A percentile compares a stretch with the other conserved stretches of the same genome.
phyloP scores from a whole-genome alignment of 2,888 invertebrate species.

The Archips crataeganus region DNA sequence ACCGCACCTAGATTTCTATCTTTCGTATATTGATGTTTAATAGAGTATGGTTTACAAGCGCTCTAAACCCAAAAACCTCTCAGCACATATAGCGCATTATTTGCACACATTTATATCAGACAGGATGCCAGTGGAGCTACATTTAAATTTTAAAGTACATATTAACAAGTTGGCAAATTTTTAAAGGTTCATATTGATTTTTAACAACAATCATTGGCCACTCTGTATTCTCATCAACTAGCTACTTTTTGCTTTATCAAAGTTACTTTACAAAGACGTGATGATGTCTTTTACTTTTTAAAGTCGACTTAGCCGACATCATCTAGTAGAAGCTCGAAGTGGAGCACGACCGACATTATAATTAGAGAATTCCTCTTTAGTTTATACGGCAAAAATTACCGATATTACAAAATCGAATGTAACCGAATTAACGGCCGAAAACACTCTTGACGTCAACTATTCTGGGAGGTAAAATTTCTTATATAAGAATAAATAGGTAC shows the following conservation, averaged over 20 bases:
- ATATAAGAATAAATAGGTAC: slow-evolving; percentile 25
- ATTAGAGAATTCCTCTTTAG: background rate
- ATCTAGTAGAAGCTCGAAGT: background rate
- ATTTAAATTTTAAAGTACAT: background rate
- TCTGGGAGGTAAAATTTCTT: background rate
- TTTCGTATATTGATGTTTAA: background rate
- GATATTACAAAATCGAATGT: background rate
- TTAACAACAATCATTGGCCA: slow-evolving; percentile 19
- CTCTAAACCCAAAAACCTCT: background rate
- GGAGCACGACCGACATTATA: background rate
- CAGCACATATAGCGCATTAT: background rate
- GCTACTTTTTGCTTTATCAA: background rate
- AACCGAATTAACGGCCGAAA: background rate
- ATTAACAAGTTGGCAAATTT: slow-evolving; percentile 21
- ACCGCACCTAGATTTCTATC: too few relatives aligned
- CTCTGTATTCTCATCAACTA: slow-evolving; percentile 1
- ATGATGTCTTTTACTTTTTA: background rate
- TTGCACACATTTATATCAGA: background rate
- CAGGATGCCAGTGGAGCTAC: background rate
- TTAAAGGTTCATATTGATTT: slow-evolving; percentile 8
- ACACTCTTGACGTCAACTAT: background rate
- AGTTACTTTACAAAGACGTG: slow-evolving; percentile 3
- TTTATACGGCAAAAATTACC: background rate
- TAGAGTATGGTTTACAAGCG: background rate
- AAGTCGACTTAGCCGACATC: background rate